Evolutionary conservation across 1,140 invertebrate species (phyloP), one percentile per base, ranked within the genome.

Genomic region (Drosophila ogumai): DNA sequence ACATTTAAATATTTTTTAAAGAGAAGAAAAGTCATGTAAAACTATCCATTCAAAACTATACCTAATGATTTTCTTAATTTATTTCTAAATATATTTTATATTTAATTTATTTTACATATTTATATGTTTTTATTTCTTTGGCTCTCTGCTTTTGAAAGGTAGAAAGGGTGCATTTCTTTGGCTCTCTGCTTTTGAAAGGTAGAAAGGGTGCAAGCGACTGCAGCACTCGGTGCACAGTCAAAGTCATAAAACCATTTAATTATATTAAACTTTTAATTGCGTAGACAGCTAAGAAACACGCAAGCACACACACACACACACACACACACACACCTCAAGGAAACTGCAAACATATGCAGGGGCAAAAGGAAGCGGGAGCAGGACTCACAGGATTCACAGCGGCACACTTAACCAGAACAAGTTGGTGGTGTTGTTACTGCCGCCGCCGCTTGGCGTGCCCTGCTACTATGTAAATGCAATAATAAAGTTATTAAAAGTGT

Each of bases 401-500:
- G 78, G 60, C 81, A 90, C 76, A 81, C 66, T 86, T 81, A 72
- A 72, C 68, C 68, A 72, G 66, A 55, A 50, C 67, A 73, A 73
- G 69, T 73, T 73, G 69, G 67, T 54, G 67, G 54, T 36, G 66
- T 46, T 78, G 61, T 49, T 46, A 57, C 32, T 63, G 52, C 74
- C 67, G 36, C 64, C 32, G 44, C 74, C 55, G 34, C 74, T 41
- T 40, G 56, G 56, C 75, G 38, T 79, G 71, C 68, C 67, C 61
- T 69, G 79, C 79, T 79, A 79, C 82, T 91, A 82, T 91, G 86
- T 82, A 91, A 85, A 90, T 92, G 91, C 82, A 92, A 92, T 92
- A 92, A 92, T 92, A 92, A 92, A 92, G 91, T 92, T 92, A 92
- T 92, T 92, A 92, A 92, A 92, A 92, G 91, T 92, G 91, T 92